Conservation (phyloP, 2,888 invertebrate species). For the Sclerodermus sp. region DNA sequence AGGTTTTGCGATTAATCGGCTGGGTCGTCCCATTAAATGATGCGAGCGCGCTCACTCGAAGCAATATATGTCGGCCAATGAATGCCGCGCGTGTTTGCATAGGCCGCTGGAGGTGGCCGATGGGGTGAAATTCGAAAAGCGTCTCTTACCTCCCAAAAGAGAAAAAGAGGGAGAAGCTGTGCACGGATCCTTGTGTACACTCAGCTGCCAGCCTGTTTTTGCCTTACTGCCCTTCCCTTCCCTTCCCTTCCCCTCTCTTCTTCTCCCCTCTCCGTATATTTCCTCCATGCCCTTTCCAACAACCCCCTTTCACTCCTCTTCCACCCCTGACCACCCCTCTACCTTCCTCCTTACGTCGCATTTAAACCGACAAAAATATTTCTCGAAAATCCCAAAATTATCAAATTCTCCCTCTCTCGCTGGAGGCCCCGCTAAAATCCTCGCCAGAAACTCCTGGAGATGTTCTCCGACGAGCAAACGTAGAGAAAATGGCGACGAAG, state of each 20-base stretch:
- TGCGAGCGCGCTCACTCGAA: conserved; percentile 24
- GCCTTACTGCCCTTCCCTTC: conserved; percentile 16
- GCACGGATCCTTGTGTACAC: conserved; percentile 49
- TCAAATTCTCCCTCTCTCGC: no score
- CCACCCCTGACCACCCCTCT: not conserved
- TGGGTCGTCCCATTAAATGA: conserved; percentile 38
- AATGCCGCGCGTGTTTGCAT: conserved; percentile 40
- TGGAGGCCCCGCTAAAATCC: no score
- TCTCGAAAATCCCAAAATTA: no score
- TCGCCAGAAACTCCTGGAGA: no score
- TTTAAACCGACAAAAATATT: no score
- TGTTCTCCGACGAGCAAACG: no score
- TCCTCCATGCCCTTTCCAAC: not conserved
- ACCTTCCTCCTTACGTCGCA: no score
- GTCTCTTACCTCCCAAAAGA: conserved; percentile 4
- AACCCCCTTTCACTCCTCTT: conserved; percentile 41
- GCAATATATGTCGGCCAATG: conserved; percentile 39
- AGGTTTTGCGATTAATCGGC: conserved; percentile 20
- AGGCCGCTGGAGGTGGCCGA: conserved; percentile 20
- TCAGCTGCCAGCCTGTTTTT: conserved; percentile 55
- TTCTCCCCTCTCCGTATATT: not conserved
- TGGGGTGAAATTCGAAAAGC: conserved; percentile 2
- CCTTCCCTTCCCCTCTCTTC: not conserved
- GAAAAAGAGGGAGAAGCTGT: conserved; percentile 16
- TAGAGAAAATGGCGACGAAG: no score